Evolutionary conservation across 1,140 invertebrate genomes (phyloP).

Genomic region (Ceratina australensis): DNA sequence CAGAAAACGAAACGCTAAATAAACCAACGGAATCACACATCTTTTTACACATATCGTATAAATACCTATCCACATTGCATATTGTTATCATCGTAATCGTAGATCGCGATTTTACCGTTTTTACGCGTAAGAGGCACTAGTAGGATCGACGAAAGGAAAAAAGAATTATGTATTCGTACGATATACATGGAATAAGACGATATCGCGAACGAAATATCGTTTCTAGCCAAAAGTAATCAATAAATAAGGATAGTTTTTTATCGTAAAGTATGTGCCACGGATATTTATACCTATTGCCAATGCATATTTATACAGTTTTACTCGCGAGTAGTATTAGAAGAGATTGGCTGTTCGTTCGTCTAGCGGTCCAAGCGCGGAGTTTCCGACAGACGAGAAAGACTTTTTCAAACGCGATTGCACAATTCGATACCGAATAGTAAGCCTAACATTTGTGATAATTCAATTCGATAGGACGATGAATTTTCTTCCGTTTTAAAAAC

Average conservation of each 20-base stretch:
- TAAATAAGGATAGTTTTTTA: slow-evolving; percentile 2
- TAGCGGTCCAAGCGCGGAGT: neutral
- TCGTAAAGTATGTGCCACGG: slow-evolving; percentile 18
- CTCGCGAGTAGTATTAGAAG: neutral
- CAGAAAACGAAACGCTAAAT: neutral
- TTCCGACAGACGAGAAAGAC: too few species aligned
- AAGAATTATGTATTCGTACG: neutral
- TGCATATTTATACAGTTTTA: neutral
- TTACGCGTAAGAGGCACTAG: slow-evolving; percentile 30
- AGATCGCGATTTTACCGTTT: slow-evolving; percentile 23
- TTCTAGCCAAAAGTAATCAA: slow-evolving; percentile 42
- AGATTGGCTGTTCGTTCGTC: neutral
- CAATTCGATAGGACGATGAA: slow-evolving; percentile 32
- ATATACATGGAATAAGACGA: slow-evolving; percentile 4
- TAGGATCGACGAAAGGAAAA: neutral
- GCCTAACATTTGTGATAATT: slow-evolving; percentile 36
- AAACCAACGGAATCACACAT: neutral
- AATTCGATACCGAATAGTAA: neutral
- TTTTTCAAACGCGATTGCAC: slow-evolving; percentile 12
- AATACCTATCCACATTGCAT: slow-evolving; percentile 17
- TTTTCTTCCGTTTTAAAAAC: neutral
- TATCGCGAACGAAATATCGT: slow-evolving; percentile 16
- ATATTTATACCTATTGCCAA: neutral
- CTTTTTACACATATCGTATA: slow-evolving; percentile 31
- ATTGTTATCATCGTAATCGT: slow-evolving; percentile 9